Percentiles rank a stretch among this genome's conserved stretches.
phyloP scores from a whole-genome alignment of 2,113 vertebrate genomes.

The Turnix velox region DNA sequence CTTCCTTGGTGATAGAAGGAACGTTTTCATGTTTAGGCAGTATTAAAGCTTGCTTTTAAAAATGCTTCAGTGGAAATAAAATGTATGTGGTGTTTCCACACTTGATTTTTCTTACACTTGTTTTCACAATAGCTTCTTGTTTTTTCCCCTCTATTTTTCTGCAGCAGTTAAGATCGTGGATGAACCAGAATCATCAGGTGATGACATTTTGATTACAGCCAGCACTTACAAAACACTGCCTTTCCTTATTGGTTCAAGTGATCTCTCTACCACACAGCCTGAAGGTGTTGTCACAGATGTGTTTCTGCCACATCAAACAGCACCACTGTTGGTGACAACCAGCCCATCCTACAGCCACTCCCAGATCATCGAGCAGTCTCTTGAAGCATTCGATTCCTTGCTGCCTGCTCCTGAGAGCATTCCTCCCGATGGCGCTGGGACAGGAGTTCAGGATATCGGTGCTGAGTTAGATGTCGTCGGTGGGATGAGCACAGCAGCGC shows the following conservation, averaged over 20 bases:
- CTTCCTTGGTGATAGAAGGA: neutral
- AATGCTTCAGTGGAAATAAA: neutral
- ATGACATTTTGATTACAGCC: neutral
- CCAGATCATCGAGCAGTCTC: neutral
- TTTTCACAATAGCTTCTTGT: neutral
- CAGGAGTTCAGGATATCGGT: conserved; percentile 27
- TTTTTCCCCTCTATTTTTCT: conserved; percentile 4
- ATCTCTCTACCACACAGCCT: neutral
- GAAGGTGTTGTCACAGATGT: neutral
- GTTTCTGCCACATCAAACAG: neutral
- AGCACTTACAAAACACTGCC: neutral
- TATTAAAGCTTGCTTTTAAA: neutral
- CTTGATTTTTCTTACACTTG: neutral
- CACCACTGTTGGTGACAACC: neutral
- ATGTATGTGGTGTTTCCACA: neutral
- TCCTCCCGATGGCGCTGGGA: neutral
- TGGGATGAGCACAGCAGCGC: neutral
- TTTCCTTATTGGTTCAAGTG: neutral
- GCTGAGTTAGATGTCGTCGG: conserved; percentile 36
- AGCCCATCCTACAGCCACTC: neutral
- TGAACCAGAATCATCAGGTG: conserved; percentile 46
- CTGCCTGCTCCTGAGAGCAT: neutral
- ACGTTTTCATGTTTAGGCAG: neutral
- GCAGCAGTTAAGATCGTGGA: conserved; percentile 51
- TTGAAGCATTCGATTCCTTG: neutral